Evolutionary conservation across 1,140 invertebrate species (phyloP).

Genomic region (Leptinotarsa lineolata): DNA sequence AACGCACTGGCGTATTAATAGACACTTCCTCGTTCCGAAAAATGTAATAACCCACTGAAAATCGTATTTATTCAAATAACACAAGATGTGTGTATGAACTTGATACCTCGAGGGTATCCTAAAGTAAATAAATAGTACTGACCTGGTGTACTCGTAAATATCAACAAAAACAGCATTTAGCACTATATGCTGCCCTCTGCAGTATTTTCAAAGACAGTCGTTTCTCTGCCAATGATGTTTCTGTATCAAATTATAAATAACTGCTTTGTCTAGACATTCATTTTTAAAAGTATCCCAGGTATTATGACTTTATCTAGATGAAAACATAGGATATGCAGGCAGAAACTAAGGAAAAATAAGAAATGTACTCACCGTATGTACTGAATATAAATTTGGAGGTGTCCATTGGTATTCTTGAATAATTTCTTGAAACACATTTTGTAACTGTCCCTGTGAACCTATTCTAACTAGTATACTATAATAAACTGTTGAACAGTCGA

Average conservation of each 20-base stretch:
- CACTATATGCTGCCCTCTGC: not conserved
- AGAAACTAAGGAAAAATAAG: too few species aligned
- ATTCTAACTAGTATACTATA: conserved; percentile 4
- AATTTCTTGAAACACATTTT: not conserved
- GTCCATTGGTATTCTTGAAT: not conserved
- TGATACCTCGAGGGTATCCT: too few species aligned
- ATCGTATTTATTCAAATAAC: too few species aligned
- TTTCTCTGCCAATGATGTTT: not conserved
- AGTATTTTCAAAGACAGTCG: not conserved
- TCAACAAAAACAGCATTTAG: too few species aligned
- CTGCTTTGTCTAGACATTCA: not conserved
- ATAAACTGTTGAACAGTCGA: not conserved
- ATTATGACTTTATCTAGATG: too few species aligned
- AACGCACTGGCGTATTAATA: too few species aligned
- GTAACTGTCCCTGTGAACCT: conserved; percentile 7
- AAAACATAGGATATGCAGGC: too few species aligned
- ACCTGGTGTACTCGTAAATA: too few species aligned
- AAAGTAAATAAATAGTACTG: too few species aligned
- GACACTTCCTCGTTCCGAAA: too few species aligned
- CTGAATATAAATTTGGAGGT: not conserved
- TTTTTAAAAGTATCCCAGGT: not conserved
- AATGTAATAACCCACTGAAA: too few species aligned
- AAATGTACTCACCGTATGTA: not conserved
- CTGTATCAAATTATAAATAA: not conserved
- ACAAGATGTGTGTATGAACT: too few species aligned